Percentiles rank a stretch among this genome's conserved stretches.
phyloP scores from a whole-genome alignment of 2,888 invertebrate species.

The Plebejus anna region DNA sequence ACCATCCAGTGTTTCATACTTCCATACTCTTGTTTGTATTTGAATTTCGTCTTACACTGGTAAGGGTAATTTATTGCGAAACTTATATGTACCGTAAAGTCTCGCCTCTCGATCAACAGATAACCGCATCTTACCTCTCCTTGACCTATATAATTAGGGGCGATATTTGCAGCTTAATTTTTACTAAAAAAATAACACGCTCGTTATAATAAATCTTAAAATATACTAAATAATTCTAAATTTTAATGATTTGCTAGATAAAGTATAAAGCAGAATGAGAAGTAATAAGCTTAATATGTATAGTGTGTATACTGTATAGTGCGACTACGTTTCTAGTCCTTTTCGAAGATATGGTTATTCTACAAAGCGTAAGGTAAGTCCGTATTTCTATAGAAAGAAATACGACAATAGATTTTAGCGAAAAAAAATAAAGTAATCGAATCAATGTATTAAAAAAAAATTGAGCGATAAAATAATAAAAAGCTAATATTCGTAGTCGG shows the following conservation, averaged over 20 bases:
- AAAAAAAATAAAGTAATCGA: neutral
- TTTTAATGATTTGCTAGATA: no score
- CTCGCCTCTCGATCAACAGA: neutral
- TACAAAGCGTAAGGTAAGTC: no score
- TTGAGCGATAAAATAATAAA: constrained; percentile 16
- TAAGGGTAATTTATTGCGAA: neutral
- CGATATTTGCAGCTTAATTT: neutral
- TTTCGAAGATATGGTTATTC: neutral
- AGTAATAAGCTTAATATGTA: no score
- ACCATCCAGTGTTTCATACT: no score
- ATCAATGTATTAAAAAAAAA: neutral
- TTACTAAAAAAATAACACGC: no score
- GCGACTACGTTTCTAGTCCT: no score
- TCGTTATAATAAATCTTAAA: no score
- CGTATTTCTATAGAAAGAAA: no score
- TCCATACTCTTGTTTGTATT: neutral
- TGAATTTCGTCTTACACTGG: neutral
- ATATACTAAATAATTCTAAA: no score
- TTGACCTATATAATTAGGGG: neutral
- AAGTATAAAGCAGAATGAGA: no score
- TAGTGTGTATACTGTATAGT: no score
- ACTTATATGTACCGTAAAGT: constrained; percentile 7
- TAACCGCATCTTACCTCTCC: neutral
- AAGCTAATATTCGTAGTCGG: constrained; percentile 31
- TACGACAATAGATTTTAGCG: neutral